phyloP scores from a whole-genome alignment of 1,140 invertebrate genomes.

The Zaprionus kolodkinae region DNA sequence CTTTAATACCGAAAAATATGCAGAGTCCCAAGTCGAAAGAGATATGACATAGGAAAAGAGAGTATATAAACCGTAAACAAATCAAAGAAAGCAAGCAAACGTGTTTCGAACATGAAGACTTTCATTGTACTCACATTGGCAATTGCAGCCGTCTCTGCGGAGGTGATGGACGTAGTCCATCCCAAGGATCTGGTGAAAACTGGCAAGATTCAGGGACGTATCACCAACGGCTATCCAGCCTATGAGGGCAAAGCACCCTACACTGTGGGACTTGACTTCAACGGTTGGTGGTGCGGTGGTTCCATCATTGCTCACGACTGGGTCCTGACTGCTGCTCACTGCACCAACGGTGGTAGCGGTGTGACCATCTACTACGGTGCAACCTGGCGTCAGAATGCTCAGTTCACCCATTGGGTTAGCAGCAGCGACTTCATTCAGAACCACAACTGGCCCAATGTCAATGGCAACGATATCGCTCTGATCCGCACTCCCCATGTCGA shows the following conservation, averaged over 20 bases:
- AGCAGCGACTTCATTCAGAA: slow-evolving; percentile 37
- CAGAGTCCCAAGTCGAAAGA: background rate
- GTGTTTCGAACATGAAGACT: slow-evolving; percentile 31
- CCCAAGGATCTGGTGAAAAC: slow-evolving; percentile 33
- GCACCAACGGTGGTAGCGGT: slow-evolving; percentile 62
- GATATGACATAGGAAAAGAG: background rate
- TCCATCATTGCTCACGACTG: slow-evolving; percentile 85
- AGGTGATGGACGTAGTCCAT: slow-evolving; percentile 13
- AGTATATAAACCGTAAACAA: background rate
- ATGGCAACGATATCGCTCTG: slow-evolving; percentile 49
- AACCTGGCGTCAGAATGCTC: slow-evolving; percentile 44
- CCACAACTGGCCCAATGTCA: slow-evolving; percentile 39
- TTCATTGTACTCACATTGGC: slow-evolving; percentile 46
- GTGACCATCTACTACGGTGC: slow-evolving; percentile 58
- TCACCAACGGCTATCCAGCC: slow-evolving; percentile 74
- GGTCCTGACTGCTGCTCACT: slow-evolving; percentile 87
- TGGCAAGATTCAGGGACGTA: slow-evolving; percentile 63
- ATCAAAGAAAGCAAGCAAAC: background rate
- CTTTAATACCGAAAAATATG: background rate
- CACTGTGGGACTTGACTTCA: slow-evolving; percentile 84
- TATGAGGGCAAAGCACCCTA: slow-evolving; percentile 85
- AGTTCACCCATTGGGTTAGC: slow-evolving; percentile 37
- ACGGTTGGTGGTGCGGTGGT: slow-evolving; percentile 86
- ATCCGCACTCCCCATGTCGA: slow-evolving; percentile 35
- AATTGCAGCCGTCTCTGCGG: slow-evolving; percentile 48